Percentiles rank a stretch among this genome's conserved stretches.
These are phyloP conservation scores for Hetaerina titia DNA, from an alignment of 2,888 invertebrate species.

Conservation along the genomic window DNA sequence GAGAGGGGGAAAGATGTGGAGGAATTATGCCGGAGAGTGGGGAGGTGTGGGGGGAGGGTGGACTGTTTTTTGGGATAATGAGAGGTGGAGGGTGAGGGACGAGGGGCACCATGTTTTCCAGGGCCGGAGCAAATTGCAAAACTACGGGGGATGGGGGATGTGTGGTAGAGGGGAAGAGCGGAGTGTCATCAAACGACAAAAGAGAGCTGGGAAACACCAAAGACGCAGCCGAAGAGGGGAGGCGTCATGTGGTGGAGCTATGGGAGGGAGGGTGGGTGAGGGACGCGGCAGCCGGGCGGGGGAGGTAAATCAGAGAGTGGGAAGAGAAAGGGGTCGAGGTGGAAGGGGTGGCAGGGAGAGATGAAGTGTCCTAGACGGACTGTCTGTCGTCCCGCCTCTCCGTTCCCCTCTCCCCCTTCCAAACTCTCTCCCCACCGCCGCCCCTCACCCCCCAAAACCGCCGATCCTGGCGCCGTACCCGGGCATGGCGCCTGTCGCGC, in stretches of 20 bases:
- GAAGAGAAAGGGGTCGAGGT: not conserved
- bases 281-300: not conserved
- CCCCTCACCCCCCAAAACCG: not conserved
- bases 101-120: not conserved
- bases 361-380: constrained; percentile 60
- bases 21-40: too few relatives aligned
- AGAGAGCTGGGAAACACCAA: not conserved
- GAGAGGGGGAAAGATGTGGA: too few relatives aligned
- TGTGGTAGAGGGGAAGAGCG: not conserved
- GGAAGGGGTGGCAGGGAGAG: not conserved
- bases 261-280: not conserved
- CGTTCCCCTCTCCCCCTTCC: not conserved
- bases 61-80: not conserved
- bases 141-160: not conserved
- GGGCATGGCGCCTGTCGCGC: constrained; percentile 39
- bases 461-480: constrained; percentile 44
- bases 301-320: not conserved
- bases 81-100: not conserved
- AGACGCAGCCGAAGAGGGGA: not conserved
- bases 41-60: too few relatives aligned
- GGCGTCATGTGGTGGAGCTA: not conserved
- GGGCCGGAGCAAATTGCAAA: not conserved
- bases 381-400: not conserved
- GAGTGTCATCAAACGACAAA: not conserved
- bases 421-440: not conserved